Percentiles rank a stretch among this genome's conserved stretches.
phyloP scores from a whole-genome alignment of 2,888 invertebrate genomes.

The Allygus modestus region DNA sequence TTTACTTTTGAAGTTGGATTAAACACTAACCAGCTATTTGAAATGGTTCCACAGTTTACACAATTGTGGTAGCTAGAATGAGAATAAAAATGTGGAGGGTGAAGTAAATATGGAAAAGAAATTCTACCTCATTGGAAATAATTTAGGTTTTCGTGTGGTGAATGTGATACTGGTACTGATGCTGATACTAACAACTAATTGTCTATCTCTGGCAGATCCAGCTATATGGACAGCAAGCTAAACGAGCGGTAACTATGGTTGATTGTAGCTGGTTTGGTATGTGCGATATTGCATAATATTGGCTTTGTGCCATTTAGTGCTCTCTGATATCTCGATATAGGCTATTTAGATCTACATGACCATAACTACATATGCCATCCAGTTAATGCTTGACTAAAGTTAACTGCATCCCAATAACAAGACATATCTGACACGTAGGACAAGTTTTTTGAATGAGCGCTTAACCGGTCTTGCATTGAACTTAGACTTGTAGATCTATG shows the following conservation, averaged over 20 bases:
- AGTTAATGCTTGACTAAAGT: slow-evolving; percentile 20
- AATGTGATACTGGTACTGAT: not conserved
- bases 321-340: slow-evolving; percentile 14
- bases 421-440: slow-evolving; percentile 21
- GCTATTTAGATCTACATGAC: slow-evolving; percentile 12
- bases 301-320: slow-evolving; percentile 39
- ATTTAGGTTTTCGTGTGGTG: not conserved
- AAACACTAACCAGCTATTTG: too few relatives aligned
- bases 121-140: not conserved
- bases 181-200: slow-evolving; percentile 35
- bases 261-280: slow-evolving; percentile 34
- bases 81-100: too few relatives aligned
- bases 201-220: slow-evolving; percentile 36
- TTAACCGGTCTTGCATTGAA: slow-evolving; percentile 14
- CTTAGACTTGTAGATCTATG: slow-evolving; percentile 11
- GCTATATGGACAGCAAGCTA: slow-evolving; percentile 22
- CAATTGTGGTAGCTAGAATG: too few relatives aligned
- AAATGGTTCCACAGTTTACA: too few relatives aligned
- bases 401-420: slow-evolving; percentile 24
- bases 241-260: slow-evolving; percentile 54
- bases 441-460: slow-evolving; percentile 22
- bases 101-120: too few relatives aligned
- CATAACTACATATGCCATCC: slow-evolving; percentile 12
- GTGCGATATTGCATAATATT: slow-evolving; percentile 32
- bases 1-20: too few relatives aligned